Evolutionary conservation across 1,140 invertebrate genomes (phyloP).

Genomic region (Drosophila rufa): DNA sequence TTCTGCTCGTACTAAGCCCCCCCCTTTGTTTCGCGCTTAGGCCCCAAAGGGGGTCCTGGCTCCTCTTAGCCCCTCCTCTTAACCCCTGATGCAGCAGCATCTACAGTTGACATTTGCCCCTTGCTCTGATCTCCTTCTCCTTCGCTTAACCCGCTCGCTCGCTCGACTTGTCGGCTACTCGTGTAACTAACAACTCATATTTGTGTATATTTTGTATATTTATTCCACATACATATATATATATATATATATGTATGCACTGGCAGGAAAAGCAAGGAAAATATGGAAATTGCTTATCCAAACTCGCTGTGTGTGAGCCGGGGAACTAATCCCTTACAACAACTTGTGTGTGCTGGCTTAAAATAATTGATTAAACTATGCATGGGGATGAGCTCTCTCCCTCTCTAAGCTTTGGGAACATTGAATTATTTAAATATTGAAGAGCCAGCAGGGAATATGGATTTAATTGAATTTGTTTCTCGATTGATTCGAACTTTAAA

Average conservation of each 20-base stretch:
- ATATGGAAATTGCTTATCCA: slow-evolving; percentile 2
- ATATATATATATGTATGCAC: not conserved
- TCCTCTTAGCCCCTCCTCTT: slow-evolving; percentile 6
- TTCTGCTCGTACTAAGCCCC: slow-evolving; percentile 21
- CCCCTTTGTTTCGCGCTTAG: slow-evolving; percentile 59
- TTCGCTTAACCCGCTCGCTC: slow-evolving; percentile 2
- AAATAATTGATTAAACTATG: slow-evolving; percentile 16
- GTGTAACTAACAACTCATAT: slow-evolving; percentile 51
- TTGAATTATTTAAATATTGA: slow-evolving; percentile 10
- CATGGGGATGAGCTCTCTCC: not conserved
- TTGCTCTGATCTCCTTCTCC: slow-evolving; percentile 4
- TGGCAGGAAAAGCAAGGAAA: slow-evolving; percentile 14
- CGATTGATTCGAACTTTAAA: slow-evolving; percentile 4
- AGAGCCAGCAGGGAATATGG: not conserved
- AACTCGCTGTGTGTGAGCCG: not conserved
- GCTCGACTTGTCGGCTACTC: slow-evolving; percentile 34
- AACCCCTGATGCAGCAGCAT: slow-evolving; percentile 24
- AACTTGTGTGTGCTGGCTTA: slow-evolving; percentile 10
- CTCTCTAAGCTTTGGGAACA: not conserved
- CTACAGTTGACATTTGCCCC: slow-evolving; percentile 49
- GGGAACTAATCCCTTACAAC: slow-evolving; percentile 10
- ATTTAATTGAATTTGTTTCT: slow-evolving; percentile 17
- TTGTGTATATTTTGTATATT: slow-evolving; percentile 12
- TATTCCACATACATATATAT: not conserved
- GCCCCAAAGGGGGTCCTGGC: slow-evolving; percentile 19